Conservation (phyloP, 2,113 vertebrate genomes). For the Eretmochelys imbricata region DNA sequence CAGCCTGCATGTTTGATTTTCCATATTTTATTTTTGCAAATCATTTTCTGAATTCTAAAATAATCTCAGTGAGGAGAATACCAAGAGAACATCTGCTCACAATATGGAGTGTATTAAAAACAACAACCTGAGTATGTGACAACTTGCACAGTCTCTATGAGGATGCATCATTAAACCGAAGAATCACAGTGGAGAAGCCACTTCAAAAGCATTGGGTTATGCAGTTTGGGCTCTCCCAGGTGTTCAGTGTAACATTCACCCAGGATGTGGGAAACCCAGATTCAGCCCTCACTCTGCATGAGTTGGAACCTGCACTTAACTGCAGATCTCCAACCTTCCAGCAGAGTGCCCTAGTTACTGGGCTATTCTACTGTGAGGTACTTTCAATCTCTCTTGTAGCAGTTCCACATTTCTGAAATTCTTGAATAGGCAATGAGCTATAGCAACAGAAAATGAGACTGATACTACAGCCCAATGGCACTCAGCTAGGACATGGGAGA, state of each 20-base stretch:
- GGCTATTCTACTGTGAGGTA: neutral
- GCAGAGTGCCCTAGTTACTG: neutral
- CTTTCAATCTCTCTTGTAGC: too few species aligned
- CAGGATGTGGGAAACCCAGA: neutral
- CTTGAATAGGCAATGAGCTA: neutral
- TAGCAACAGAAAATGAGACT: neutral
- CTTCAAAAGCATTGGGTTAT: accelerated
- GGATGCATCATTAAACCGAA: neutral
- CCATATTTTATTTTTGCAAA: constrained; percentile 35
- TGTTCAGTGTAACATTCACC: neutral
- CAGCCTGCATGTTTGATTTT: neutral
- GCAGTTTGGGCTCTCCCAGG: accelerated
- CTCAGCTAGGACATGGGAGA: neutral
- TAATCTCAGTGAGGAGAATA: constrained; percentile 51
- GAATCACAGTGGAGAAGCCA: neutral
- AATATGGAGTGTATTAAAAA: constrained; percentile 13
- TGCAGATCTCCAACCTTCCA: neutral
- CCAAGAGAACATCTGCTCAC: neutral
- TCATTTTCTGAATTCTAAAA: neutral
- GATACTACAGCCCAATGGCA: neutral
- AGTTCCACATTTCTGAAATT: neutral
- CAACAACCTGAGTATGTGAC: neutral
- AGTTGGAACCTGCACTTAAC: neutral
- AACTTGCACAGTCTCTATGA: constrained; percentile 1
- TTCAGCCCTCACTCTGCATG: neutral